Evolutionary conservation across 2,113 vertebrate species (phyloP).

Genomic region (Apus apus): DNA sequence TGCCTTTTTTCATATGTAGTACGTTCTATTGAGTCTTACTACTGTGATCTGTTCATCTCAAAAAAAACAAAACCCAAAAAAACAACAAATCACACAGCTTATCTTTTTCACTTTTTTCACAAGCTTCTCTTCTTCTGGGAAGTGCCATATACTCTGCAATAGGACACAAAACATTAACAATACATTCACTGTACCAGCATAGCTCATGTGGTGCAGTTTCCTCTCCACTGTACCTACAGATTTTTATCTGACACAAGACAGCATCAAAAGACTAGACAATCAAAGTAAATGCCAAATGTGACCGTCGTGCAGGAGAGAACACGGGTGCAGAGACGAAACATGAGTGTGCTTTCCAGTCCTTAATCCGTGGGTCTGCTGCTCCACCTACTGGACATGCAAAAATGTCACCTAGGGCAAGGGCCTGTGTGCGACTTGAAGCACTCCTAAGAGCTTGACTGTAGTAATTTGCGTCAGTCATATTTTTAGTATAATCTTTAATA

Average conservation of each 20-base stretch:
- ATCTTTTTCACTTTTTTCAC: not conserved
- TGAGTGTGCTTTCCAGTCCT: accelerated
- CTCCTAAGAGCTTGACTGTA: not conserved
- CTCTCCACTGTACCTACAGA: not conserved
- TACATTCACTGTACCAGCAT: accelerated
- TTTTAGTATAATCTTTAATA: not conserved
- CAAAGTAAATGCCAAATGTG: not conserved
- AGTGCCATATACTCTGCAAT: not conserved
- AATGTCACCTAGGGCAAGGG: not conserved
- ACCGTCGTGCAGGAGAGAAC: not conserved
- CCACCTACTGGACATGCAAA: conserved; percentile 51
- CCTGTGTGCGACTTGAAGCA: not conserved
- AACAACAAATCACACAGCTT: not conserved
- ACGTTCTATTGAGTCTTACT: not conserved
- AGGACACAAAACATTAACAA: not conserved
- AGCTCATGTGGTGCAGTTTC: not conserved
- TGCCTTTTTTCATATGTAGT: not conserved
- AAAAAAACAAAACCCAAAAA: not conserved
- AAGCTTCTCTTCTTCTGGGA: not conserved
- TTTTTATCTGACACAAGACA: not conserved
- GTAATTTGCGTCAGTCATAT: not conserved
- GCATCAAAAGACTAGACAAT: not conserved
- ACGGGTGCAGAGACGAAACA: accelerated
- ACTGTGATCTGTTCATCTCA: not conserved
- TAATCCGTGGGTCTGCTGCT: not conserved